phyloP scores from a whole-genome alignment of 2,888 invertebrate species.

The Macrosiphum euphorbiae region DNA sequence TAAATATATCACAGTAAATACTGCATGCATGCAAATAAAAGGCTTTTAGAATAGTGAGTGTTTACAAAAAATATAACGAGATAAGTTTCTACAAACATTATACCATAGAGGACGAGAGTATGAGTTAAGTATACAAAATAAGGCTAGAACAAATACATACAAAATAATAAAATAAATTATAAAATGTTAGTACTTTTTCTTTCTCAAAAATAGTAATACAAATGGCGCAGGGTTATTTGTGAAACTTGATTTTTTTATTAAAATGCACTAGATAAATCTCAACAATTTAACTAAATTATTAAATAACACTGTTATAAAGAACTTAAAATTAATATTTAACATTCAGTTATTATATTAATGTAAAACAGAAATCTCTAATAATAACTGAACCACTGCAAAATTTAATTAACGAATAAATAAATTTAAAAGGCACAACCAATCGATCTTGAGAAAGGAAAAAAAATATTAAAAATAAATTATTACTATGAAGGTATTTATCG shows the following conservation, averaged over 20 bases:
- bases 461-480: slow-evolving; percentile 53
- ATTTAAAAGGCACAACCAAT: slow-evolving; percentile 60
- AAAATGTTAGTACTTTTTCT: slow-evolving; percentile 45
- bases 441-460: slow-evolving; percentile 56
- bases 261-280: neutral
- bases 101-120: slow-evolving; percentile 41
- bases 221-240: neutral
- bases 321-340: neutral
- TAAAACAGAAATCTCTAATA: neutral
- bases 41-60: slow-evolving; percentile 53
- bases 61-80: slow-evolving; percentile 30
- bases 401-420: slow-evolving; percentile 22
- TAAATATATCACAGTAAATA: slow-evolving; percentile 64
- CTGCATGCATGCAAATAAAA: slow-evolving; percentile 61
- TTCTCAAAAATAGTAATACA: slow-evolving; percentile 43
- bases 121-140: slow-evolving; percentile 36
- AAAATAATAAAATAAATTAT: slow-evolving; percentile 48
- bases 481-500: slow-evolving; percentile 48
- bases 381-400: neutral
- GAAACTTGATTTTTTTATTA: neutral
- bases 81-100: slow-evolving; percentile 41
- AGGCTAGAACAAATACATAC: slow-evolving; percentile 49
- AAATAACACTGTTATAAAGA: slow-evolving; percentile 15
- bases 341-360: neutral
- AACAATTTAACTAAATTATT: slow-evolving; percentile 19